Conservation (phyloP, 2,888 invertebrate genomes). For the Cecidostiba fungosa region DNA sequence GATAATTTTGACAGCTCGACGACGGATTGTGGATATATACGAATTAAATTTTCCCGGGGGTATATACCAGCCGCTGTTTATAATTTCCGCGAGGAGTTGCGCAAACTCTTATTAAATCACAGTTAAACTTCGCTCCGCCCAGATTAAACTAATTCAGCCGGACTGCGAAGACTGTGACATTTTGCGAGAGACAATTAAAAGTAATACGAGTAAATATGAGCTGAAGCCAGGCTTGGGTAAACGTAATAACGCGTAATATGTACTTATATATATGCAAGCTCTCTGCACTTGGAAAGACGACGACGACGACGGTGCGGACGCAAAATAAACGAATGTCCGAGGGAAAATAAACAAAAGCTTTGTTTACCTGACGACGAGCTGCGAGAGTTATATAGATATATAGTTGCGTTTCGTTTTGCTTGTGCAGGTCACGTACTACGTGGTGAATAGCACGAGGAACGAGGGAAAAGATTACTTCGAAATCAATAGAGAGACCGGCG, state of each 20-base stretch:
- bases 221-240: background rate
- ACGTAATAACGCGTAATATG: background rate
- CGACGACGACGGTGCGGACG: background rate
- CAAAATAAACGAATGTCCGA: background rate
- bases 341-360: slow-evolving; percentile 1
- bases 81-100: slow-evolving; percentile 2
- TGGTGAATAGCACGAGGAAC: slow-evolving; percentile 94
- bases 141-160: background rate
- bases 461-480: slow-evolving; percentile 98
- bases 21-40: slow-evolving; percentile 31
- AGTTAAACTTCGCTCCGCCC: background rate
- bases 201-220: background rate
- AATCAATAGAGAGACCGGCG: slow-evolving; percentile 97
- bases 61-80: background rate
- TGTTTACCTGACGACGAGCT: background rate
- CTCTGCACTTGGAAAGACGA: too few species aligned
- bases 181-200: slow-evolving; percentile 19
- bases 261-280: background rate
- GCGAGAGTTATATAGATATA: background rate
- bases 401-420: background rate
- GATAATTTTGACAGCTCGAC: background rate
- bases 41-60: slow-evolving; percentile 22
- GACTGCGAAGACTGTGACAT: background rate
- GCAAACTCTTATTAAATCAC: slow-evolving; percentile 29
- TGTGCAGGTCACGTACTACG: slow-evolving; percentile 94